These are phyloP conservation scores for Meloidogyne floridensis DNA, from an alignment of 1,140 invertebrate genomes.

Conservation along the genomic window DNA sequence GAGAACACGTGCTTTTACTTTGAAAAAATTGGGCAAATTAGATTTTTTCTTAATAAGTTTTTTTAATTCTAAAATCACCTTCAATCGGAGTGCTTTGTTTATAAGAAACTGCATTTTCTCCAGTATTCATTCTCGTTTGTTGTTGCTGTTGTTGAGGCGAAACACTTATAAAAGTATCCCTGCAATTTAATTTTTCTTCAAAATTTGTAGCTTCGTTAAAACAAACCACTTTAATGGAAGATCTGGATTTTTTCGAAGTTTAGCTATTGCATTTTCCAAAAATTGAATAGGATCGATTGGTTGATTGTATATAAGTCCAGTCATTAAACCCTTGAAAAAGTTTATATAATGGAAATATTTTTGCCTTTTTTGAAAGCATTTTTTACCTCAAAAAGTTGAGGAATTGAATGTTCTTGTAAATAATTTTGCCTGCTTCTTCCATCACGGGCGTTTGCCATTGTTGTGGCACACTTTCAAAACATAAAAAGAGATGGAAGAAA, in stretches of 20 bases:
- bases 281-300: slow-evolving; percentile 61
- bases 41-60: no score
- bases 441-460: not conserved
- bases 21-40: no score
- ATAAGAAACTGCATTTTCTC: not conserved
- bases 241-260: slow-evolving; percentile 49
- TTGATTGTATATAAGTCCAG: slow-evolving; percentile 63
- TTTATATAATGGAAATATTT: not conserved
- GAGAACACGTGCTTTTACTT: not conserved
- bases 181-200: no score
- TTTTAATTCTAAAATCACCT: not conserved
- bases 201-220: no score
- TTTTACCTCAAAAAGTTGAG: slow-evolving; percentile 64
- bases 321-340: slow-evolving; percentile 60
- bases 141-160: not conserved
- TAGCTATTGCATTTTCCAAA: slow-evolving; percentile 52
- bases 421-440: slow-evolving; percentile 41
- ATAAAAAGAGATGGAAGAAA: not conserved
- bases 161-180: not conserved
- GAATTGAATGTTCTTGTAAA: slow-evolving; percentile 63
- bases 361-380: slow-evolving; percentile 1
- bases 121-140: not conserved
- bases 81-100: not conserved
- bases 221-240: slow-evolving; percentile 49
- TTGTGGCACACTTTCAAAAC: not conserved